Percentiles rank a stretch among this genome's conserved stretches.
These are phyloP conservation scores for Rhineura floridana DNA, from an alignment of 2,113 vertebrate species.

Conservation along the genomic window DNA sequence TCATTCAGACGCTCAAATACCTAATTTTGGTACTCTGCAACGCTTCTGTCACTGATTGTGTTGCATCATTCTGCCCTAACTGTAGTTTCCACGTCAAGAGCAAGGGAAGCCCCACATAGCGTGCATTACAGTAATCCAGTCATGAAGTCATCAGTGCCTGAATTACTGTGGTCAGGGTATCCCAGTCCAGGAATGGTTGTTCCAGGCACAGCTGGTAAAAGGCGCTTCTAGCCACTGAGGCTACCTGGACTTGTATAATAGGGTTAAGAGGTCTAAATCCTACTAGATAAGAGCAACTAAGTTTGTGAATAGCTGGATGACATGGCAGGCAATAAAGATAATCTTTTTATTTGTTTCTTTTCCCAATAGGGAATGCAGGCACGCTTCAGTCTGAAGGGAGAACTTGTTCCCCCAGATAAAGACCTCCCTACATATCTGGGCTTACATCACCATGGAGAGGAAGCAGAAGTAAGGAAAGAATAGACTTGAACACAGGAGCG, in stretches of 20 bases:
- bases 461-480: slow-evolving; percentile 86
- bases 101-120: no score
- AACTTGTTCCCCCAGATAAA: slow-evolving; percentile 83
- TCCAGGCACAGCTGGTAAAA: no score
- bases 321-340: background rate
- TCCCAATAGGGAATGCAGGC: slow-evolving; percentile 90
- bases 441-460: slow-evolving; percentile 96
- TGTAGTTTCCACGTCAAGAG: no score
- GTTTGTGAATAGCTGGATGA: background rate
- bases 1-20: no score
- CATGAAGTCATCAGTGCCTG: no score
- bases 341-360: slow-evolving; percentile 8
- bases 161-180: no score
- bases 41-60: no score
- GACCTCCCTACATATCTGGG: slow-evolving; percentile 94
- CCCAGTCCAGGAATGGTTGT: no score
- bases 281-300: background rate
- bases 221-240: no score
- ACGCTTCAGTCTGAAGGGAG: slow-evolving; percentile 91
- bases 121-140: no score
- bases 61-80: no score
- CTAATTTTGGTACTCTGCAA: no score
- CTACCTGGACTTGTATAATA: background rate
- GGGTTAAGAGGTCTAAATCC: background rate
- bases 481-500: background rate